Conservation (phyloP, 2,113 vertebrate genomes). For the Trachemys scripta region DNA sequence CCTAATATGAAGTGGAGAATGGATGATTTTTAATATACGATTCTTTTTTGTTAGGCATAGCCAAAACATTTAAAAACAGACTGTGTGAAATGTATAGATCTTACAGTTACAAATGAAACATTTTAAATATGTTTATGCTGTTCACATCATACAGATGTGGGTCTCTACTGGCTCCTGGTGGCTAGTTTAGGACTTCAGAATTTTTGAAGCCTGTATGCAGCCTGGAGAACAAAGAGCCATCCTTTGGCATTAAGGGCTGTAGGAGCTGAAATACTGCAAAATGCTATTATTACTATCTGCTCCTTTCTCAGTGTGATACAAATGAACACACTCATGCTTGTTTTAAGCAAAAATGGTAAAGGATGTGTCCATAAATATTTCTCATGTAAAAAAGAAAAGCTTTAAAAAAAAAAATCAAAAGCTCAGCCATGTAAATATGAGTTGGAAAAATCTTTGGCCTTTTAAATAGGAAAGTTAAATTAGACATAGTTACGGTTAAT, state of each 20-base stretch:
- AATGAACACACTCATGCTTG: neutral
- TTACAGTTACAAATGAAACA: neutral
- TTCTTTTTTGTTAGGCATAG: neutral
- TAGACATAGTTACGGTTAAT: neutral
- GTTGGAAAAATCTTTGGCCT: neutral
- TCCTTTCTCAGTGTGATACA: neutral
- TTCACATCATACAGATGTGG: neutral
- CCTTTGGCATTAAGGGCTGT: neutral
- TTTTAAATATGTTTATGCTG: neutral
- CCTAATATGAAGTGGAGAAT: neutral
- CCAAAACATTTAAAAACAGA: neutral
- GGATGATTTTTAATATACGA: neutral
- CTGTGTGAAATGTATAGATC: neutral
- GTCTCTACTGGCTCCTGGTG: neutral
- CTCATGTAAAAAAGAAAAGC: neutral
- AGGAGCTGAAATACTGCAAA: neutral
- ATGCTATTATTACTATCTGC: neutral
- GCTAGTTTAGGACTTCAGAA: constrained; percentile 18
- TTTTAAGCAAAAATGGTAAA: neutral
- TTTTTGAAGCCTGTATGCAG: neutral
- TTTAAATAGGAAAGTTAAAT: neutral
- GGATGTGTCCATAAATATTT: neutral
- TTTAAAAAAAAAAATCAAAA: neutral
- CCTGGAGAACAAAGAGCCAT: neutral
- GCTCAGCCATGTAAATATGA: neutral